Base-by-base conservation (phyloP, 2,113 vertebrate genomes). In the Rhineura floridana region DNA sequence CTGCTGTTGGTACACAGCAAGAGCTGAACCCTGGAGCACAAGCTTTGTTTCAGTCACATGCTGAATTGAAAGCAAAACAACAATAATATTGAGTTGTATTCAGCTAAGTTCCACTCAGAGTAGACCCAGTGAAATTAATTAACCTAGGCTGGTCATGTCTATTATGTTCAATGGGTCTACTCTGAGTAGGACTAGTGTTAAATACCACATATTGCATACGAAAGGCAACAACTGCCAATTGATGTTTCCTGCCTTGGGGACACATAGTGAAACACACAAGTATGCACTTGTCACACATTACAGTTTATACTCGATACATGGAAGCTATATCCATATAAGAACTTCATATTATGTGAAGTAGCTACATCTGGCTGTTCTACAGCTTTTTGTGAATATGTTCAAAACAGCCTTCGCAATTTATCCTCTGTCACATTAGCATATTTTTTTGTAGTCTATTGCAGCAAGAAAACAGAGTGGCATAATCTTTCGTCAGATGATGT, bases 1-100 rank as follows among this genome's bases (percentile, higher is more conserved):
- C 63, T 6, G 2, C 8, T 23, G 3, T 30, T 30, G 44, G 1
- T 3, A 5, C 82, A 12, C 13, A 28, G 25, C 10, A 52, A 0
- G 11, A 69, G 85, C 15, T 55, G 44, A 42, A 33, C 11, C 13
- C 9, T 17, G 28, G 8, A 9, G 15, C 2, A 21, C 2, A 33
- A 23, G 81, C 44, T 67, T 48, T 39, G 8, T 78, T 50, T 78
- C 84, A 3, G 70, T 48, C 4, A 30, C 3, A 39, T 1, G 15
- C 36, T 59, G 70, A 72, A 86, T 65, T 2, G 0, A 83, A 83
- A 84, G 46, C 11, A 36, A 83, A 50, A n/a, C n/a, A n/a, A n/a
- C n/a, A n/a, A n/a, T n/a, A n/a, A n/a, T n/a, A n/a, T n/a, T n/a
- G n/a, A n/a, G n/a, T n/a, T n/a, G n/a, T n/a, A n/a, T n/a, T n/a